Conservation (phyloP, 2,797 vertebrate species). For the Rhodeus uyekii region DNA sequence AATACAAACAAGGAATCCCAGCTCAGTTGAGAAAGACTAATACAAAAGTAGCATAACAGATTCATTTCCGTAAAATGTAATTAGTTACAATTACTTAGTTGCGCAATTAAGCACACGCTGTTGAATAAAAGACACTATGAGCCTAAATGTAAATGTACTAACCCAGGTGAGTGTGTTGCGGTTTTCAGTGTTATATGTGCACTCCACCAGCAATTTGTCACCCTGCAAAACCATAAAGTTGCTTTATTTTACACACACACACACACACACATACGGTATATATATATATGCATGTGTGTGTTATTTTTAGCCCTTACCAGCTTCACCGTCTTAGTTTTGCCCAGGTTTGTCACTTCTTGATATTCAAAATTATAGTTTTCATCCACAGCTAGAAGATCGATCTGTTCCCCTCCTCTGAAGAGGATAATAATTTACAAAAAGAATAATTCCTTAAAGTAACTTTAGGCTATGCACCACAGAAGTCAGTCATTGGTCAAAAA, state of each 20-base stretch:
- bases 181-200: conserved; percentile 69
- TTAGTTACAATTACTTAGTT: neutral
- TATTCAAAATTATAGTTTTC: conserved; percentile 65
- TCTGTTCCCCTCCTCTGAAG: conserved; percentile 62
- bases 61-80: neutral
- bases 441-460: neutral
- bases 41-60: neutral
- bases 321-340: conserved; percentile 69
- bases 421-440: neutral
- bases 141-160: conserved; percentile 6
- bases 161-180: conserved; percentile 66
- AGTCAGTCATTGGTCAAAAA: neutral
- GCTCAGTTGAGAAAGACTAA: neutral
- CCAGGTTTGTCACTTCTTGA: conserved; percentile 64
- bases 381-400: conserved; percentile 37
- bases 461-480: neutral
- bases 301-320: conserved; percentile 59
- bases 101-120: neutral
- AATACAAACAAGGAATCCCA: neutral
- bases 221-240: conserved; percentile 56
- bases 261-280: too few relatives aligned
- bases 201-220: conserved; percentile 74
- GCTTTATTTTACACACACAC: too few relatives aligned
- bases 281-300: too few relatives aligned
- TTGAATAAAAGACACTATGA: neutral